phyloP scores from a whole-genome alignment of 2,113 vertebrate species.

The Oreochromis niloticus region DNA sequence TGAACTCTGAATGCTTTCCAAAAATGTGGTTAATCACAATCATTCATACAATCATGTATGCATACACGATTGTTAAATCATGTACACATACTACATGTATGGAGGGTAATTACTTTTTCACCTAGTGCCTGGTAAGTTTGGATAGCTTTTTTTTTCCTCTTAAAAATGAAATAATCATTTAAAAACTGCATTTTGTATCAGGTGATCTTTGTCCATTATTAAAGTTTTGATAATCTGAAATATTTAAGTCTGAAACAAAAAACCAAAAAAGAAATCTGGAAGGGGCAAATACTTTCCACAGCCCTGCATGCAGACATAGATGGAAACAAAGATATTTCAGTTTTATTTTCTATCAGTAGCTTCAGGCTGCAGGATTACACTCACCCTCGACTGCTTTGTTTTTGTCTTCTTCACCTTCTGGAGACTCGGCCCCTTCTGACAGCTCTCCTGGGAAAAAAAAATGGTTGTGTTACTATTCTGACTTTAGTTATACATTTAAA shows the following conservation, averaged over 20 bases:
- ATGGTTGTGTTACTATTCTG: not conserved
- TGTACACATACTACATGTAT: not conserved
- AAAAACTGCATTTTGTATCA: not conserved
- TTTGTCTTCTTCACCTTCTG: slow-evolving; percentile 48
- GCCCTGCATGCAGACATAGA: not conserved
- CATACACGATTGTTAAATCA: not conserved
- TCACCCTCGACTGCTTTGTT: slow-evolving; percentile 56
- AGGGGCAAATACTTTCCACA: not conserved
- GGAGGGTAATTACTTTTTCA: not conserved
- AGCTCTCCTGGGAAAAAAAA: slow-evolving; percentile 57
- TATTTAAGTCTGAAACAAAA: not conserved
- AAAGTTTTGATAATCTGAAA: not conserved
- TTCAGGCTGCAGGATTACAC: not conserved
- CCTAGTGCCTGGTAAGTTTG: not conserved
- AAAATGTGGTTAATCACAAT: not conserved
- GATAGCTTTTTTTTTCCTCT: not conserved
- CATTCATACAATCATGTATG: not conserved
- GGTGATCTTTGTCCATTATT: not conserved
- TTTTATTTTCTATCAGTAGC: not conserved
- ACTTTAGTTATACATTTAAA: not conserved
- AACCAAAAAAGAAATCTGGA: fast-evolving
- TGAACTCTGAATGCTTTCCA: not conserved
- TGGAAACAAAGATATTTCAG: not conserved
- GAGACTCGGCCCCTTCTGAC: slow-evolving; percentile 55
- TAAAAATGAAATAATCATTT: not conserved